Evolutionary conservation across 1,140 invertebrate species (phyloP).

Genomic region (Sminthurides bifidus): DNA sequence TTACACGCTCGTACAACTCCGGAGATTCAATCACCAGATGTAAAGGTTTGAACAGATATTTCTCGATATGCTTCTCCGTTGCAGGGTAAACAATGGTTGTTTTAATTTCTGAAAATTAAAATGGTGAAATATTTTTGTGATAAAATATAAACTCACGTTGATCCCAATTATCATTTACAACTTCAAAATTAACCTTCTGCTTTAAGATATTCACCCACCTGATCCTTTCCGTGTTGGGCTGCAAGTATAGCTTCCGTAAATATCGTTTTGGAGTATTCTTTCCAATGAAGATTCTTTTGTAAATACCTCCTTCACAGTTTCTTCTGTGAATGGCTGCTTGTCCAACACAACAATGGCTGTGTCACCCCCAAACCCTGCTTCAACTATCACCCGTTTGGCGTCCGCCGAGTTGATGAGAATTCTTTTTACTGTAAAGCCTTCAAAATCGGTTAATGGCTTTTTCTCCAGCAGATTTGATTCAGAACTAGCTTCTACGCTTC

Average conservation of each 20-base stretch:
- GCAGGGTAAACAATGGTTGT: slow-evolving; percentile 82
- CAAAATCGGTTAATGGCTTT: slow-evolving; percentile 29
- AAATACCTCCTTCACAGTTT: slow-evolving; percentile 47
- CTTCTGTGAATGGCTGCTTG: slow-evolving; percentile 65
- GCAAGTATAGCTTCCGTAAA: slow-evolving; percentile 72
- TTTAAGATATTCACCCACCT: slow-evolving; percentile 43
- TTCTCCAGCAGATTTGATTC: no score
- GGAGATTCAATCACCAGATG: slow-evolving; percentile 73
- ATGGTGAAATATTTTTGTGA: not conserved
- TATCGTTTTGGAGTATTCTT: slow-evolving; percentile 66
- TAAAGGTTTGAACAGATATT: slow-evolving; percentile 60
- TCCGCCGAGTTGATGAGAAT: slow-evolving; percentile 50
- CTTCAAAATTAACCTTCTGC: no score
- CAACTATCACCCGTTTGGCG: slow-evolving; percentile 57
- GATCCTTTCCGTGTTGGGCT: slow-evolving; percentile 51
- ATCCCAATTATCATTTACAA: no score
- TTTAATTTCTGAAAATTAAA: slow-evolving; percentile 54
- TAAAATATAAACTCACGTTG: no score
- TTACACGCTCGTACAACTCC: slow-evolving; percentile 65
- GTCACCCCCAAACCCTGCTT: no score
- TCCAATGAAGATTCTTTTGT: slow-evolving; percentile 45
- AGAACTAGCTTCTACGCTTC: no score
- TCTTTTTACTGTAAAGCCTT: slow-evolving; percentile 37
- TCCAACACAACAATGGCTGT: slow-evolving; percentile 60
- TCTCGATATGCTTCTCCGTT: slow-evolving; percentile 77